A percentile compares a stretch with the other conserved stretches of the same genome.
phyloP scores from a whole-genome alignment of 2,888 invertebrate genomes.

The Amphimallon solstitiale region DNA sequence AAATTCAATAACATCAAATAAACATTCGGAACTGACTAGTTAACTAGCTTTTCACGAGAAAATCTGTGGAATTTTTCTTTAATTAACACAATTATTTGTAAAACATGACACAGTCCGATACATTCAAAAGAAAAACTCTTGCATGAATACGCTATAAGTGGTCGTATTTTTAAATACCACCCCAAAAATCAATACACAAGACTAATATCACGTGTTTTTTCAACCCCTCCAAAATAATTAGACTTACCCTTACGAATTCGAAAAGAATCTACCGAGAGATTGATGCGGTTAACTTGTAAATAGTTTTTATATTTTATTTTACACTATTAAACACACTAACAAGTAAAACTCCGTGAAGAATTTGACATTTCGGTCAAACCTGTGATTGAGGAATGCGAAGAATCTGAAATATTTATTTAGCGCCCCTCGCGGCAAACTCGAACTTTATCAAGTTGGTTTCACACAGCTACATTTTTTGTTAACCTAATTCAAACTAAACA shows the following conservation, averaged over 20 bases:
- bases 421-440: slow-evolving; percentile 70
- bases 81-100: slow-evolving; percentile 27
- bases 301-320: slow-evolving; percentile 49
- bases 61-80: slow-evolving; percentile 14
- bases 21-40: no score
- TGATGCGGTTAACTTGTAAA: slow-evolving; percentile 17
- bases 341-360: slow-evolving; percentile 65
- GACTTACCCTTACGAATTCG: slow-evolving; percentile 46
- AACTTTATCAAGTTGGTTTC: slow-evolving; percentile 52
- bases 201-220: slow-evolving; percentile 51
- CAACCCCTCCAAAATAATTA: slow-evolving; percentile 41
- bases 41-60: not conserved
- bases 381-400: slow-evolving; percentile 73
- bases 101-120: not conserved
- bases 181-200: slow-evolving; percentile 56
- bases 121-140: not conserved
- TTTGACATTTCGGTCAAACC: slow-evolving; percentile 80
- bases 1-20: no score
- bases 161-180: slow-evolving; percentile 48
- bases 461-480: slow-evolving; percentile 28
- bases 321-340: slow-evolving; percentile 59
- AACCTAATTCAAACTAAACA: not conserved
- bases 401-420: slow-evolving; percentile 76
- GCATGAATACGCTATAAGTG: not conserved
- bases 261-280: slow-evolving; percentile 1